These are phyloP conservation scores for Drosophila oshimai DNA, from an alignment of 1,140 invertebrate genomes.

Conservation along the genomic window DNA sequence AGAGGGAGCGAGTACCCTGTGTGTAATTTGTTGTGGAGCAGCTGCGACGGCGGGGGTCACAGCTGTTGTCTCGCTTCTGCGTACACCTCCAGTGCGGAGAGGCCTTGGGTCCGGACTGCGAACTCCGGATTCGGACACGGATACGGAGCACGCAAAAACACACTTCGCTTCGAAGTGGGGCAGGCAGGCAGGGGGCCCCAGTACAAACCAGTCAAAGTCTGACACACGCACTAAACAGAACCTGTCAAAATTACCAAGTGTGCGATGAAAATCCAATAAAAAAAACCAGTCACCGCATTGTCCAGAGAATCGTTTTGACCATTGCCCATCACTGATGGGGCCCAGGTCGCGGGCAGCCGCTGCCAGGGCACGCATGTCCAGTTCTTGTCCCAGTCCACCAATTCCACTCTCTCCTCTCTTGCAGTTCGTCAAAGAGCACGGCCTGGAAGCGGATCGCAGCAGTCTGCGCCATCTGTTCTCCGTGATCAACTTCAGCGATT, in stretches of 20 bases:
- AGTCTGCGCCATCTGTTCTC: conserved; percentile 93
- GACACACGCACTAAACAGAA: conserved; percentile 1
- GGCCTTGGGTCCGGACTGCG: conserved; percentile 25
- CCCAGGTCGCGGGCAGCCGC: conserved; percentile 46
- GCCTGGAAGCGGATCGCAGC: conserved; percentile 94
- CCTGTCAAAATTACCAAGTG: conserved; percentile 62
- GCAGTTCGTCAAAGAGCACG: conserved; percentile 91
- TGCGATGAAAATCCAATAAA: conserved; percentile 67
- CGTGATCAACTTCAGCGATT: conserved; percentile 86
- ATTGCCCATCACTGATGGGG: conserved; percentile 24
- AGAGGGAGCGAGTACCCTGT: conserved; percentile 42
- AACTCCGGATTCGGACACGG: background rate
- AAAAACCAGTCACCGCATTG: conserved; percentile 25
- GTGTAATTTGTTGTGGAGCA: conserved; percentile 62
- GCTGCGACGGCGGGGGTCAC: conserved; percentile 49
- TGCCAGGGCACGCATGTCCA: conserved; percentile 43
- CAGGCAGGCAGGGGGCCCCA: background rate
- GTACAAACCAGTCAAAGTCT: conserved; percentile 11
- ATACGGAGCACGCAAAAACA: conserved; percentile 4
- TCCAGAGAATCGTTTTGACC: background rate
- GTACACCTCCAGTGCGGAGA: conserved; percentile 15
- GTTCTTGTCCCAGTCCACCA: too few relatives aligned
- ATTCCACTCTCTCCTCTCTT: conserved; percentile 29
- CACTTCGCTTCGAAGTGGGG: conserved; percentile 7
- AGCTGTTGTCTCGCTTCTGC: conserved; percentile 72